Evolutionary conservation across 92 coral and sea anemone genomes (phyloP).

Genomic region (Epizoanthus rinbou): DNA sequence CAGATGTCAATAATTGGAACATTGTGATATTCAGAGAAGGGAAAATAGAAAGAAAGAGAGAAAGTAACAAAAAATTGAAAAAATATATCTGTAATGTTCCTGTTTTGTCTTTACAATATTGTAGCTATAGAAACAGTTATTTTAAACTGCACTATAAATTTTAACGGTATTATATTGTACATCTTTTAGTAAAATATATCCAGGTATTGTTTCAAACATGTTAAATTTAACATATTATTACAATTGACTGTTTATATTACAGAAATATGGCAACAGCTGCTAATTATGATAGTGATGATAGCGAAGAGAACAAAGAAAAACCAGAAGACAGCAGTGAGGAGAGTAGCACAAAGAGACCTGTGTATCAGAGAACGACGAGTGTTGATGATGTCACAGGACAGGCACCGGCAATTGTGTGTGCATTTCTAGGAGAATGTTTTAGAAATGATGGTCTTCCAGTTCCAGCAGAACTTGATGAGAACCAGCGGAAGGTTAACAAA

Average conservation of each 20-base stretch:
- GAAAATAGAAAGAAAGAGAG: too few species aligned
- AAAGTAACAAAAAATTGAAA: too few species aligned
- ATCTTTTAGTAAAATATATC: too few species aligned
- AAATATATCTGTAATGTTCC: too few species aligned
- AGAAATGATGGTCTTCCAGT: slow-evolving; percentile 74
- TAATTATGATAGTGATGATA: slow-evolving; percentile 35
- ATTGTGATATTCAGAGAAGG: too few species aligned
- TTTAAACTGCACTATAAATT: too few species aligned
- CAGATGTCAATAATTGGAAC: too few species aligned
- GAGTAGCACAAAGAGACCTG: slow-evolving; percentile 39
- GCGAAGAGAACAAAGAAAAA: slow-evolving; percentile 21
- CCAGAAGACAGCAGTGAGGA: slow-evolving; percentile 9
- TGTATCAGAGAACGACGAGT: slow-evolving; percentile 64
- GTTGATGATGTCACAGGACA: slow-evolving; percentile 93
- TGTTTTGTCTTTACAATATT: too few species aligned
- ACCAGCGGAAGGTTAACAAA: slow-evolving; percentile 58
- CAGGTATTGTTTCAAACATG: too few species aligned
- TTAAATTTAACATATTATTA: too few species aligned
- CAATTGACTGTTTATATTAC: not conserved
- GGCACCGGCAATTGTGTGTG: slow-evolving; percentile 88
- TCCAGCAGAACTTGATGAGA: slow-evolving; percentile 74
- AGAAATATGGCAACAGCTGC: slow-evolving; percentile 39
- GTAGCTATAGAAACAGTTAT: too few species aligned
- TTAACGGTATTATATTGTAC: too few species aligned
- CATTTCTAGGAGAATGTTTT: slow-evolving; percentile 79